These are phyloP conservation scores for Drosophila cognata DNA, from an alignment of 2,888 invertebrate species.

Conservation along the genomic window DNA sequence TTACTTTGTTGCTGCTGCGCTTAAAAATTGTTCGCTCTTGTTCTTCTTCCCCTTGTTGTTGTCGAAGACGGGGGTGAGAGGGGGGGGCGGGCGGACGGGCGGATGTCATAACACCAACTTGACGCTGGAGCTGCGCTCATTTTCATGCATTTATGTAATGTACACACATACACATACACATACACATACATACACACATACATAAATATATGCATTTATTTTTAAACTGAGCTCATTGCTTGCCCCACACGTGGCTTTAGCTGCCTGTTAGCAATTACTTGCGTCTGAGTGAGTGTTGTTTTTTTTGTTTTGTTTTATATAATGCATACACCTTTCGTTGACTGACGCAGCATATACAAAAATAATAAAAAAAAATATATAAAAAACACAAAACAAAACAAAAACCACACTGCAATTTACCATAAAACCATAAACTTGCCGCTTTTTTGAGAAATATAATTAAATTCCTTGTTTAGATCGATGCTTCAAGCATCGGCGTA, in stretches of 20 bases:
- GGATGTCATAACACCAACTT: slow-evolving; percentile 51
- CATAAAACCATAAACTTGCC: too few relatives aligned
- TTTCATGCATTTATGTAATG: slow-evolving; percentile 3
- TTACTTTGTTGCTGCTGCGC: slow-evolving; percentile 58
- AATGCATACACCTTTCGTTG: too few relatives aligned
- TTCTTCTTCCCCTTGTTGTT: background rate
- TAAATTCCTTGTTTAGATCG: background rate
- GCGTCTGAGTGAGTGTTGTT: background rate
- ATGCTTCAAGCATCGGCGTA: background rate
- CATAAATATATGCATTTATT: slow-evolving; percentile 1
- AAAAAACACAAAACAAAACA: too few relatives aligned
- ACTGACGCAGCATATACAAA: too few relatives aligned
- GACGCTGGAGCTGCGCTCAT: slow-evolving; percentile 29
- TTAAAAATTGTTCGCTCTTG: slow-evolving; percentile 22
- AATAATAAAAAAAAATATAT: too few relatives aligned
- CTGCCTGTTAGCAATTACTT: slow-evolving; percentile 5
- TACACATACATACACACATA: background rate
- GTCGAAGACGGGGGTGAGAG: background rate
- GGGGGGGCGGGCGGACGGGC: background rate
- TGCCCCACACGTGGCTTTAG: slow-evolving; percentile 33
- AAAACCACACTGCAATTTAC: too few relatives aligned
- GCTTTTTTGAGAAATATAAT: background rate
- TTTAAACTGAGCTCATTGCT: slow-evolving; percentile 29
- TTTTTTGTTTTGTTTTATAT: background rate
- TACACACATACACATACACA: background rate